Base-by-base conservation (phyloP, 2,797 vertebrate species). In the Chelon auratus region DNA sequence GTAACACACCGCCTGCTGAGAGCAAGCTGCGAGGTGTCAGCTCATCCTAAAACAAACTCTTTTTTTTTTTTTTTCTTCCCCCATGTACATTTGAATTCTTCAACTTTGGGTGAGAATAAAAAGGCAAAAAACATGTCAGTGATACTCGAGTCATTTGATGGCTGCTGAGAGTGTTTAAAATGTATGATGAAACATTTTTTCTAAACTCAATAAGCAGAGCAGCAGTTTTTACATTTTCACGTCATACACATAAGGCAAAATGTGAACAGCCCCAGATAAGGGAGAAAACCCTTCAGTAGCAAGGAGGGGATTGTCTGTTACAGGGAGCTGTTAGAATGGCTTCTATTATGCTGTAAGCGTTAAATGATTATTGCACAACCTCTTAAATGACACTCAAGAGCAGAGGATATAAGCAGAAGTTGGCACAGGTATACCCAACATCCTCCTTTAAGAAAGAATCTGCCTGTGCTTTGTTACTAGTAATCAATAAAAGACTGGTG, bases 401-500 rank as follows among this genome's bases (percentile, higher is more conserved):
- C 20, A 42, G 26, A 40, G 59, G 33, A 51, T 68, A 75, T 57
- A 77, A 80, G 80, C 62, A 77, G 82, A 74, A 73, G 68, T 75
- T 75, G 68, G 66, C 67, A 57, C 42, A 51, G 39, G 40, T 71
- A 70, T 24, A 24, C 68, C 66, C 62, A 33, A 68, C 69, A 81
- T 56, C 75, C 45, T 81, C 37, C 57, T 65, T 82, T 72, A 42
- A 51, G 80, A 82, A 71, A 56, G 73, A 82, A 43, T 70, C 56
- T 66, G 59, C 87, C 86, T 88, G 83, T 83, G 89, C 87, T 87
- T 87, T 82, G 48, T 87, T 86, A 89, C 87, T 80, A 87, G 24
- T 37, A 62, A 59, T 76, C 75, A 85, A 79, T 87, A 83, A 87
- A 68, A 52, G 30, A 80, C 26, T 17, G 58, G 65, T 6, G 6